These are phyloP conservation scores for Pterobdella sp. DNA, from an alignment of 2,888 invertebrate species.

Conservation along the genomic window DNA sequence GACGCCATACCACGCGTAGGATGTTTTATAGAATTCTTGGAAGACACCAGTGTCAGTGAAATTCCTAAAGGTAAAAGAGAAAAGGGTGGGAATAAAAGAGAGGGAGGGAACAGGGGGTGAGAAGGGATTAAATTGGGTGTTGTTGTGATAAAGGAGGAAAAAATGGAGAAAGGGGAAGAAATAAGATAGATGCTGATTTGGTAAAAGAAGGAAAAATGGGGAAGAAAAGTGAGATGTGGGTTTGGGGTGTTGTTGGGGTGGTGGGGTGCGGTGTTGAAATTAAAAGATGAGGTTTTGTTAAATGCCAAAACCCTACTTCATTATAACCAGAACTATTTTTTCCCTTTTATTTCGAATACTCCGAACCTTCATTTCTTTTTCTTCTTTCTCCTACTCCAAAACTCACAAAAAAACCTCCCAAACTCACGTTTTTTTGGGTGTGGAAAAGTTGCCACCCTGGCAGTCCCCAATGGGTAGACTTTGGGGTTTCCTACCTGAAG, in stretches of 20 bases:
- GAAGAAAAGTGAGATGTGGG: background rate
- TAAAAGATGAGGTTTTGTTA: too few species aligned
- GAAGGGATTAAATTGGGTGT: background rate
- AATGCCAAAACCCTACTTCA: too few species aligned
- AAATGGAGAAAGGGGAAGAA: background rate
- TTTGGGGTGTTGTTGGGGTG: too few species aligned
- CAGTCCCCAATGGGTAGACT: constrained; percentile 29
- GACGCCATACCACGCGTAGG: constrained; percentile 31
- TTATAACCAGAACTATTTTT: too few species aligned
- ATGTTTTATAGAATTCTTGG: constrained; percentile 26
- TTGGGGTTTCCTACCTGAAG: constrained; percentile 12
- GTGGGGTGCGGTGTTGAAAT: too few species aligned
- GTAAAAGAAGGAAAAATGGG: background rate
- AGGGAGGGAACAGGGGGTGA: background rate
- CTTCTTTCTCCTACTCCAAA: too few species aligned
- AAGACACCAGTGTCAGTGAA: background rate
- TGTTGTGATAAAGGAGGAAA: background rate
- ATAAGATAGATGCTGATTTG: background rate
- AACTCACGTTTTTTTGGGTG: too few species aligned
- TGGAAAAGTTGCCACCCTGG: constrained; percentile 12
- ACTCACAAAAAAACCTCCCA: too few species aligned
- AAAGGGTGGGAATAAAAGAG: too few species aligned
- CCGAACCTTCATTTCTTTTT: too few species aligned
- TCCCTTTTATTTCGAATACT: too few species aligned
- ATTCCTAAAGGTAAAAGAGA: background rate